Percentiles rank a stretch among this genome's conserved stretches.
phyloP scores from a whole-genome alignment of 2,113 vertebrate species.

The Sitta europaea region DNA sequence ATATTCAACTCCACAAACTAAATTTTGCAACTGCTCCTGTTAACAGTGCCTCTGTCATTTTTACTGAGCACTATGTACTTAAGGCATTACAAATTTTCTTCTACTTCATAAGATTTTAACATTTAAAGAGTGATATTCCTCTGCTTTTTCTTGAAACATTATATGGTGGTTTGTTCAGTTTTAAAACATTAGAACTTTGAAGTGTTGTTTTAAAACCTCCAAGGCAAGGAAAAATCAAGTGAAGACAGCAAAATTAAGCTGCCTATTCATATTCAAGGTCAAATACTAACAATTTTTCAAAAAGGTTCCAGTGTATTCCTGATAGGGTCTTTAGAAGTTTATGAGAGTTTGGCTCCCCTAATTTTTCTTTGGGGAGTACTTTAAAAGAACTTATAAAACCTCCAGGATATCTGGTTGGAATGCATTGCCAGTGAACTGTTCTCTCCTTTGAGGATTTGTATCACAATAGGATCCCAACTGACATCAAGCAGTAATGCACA shows the following conservation, averaged over 20 bases:
- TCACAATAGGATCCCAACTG: not conserved
- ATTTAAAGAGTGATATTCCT: not conserved
- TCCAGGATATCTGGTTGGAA: constrained; percentile 16
- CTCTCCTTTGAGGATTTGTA: not conserved
- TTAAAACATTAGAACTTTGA: not conserved
- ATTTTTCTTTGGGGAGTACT: not conserved
- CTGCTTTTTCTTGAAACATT: not conserved
- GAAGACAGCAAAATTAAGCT: not conserved
- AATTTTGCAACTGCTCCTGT: not conserved
- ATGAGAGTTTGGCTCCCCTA: not conserved
- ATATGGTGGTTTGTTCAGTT: not conserved
- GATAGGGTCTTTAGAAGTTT: not conserved
- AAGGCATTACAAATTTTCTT: not conserved
- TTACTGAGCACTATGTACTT: not conserved
- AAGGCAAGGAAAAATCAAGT: not conserved
- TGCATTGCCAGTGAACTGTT: not conserved
- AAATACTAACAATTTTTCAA: not conserved
- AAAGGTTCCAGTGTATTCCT: not conserved
- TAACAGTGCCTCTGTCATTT: not conserved
- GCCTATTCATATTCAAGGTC: not conserved
- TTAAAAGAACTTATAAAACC: not conserved
- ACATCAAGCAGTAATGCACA: not conserved
- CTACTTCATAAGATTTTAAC: not conserved
- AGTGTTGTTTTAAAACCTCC: not conserved
- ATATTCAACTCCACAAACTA: not conserved